Conservation (phyloP, 2,113 vertebrate species). For the Xiphophorus maculatus region DNA sequence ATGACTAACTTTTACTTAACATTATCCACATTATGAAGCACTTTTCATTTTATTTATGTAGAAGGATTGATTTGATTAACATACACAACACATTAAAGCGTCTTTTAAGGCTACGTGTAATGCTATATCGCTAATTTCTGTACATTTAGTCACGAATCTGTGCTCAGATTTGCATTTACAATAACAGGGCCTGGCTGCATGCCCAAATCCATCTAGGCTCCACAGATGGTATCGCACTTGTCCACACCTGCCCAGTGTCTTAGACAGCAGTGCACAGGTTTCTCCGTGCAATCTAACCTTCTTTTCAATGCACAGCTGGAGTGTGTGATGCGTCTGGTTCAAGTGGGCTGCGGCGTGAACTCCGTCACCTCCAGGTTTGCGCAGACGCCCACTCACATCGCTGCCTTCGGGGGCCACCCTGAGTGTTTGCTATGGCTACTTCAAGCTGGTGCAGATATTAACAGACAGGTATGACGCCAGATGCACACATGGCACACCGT, state of each 20-base stretch:
- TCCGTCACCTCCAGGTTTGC: conserved; percentile 91
- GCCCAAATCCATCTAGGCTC: neutral
- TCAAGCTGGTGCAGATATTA: conserved; percentile 94
- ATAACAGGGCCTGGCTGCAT: conserved; percentile 7
- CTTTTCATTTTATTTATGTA: neutral
- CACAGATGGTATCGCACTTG: conserved; percentile 1
- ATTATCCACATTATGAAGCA: neutral
- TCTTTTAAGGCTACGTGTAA: no score
- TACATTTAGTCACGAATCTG: no score
- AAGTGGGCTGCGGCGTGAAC: conserved; percentile 92
- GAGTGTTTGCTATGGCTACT: conserved; percentile 96
- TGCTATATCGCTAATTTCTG: no score
- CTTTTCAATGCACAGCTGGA: conserved; percentile 85
- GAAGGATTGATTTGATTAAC: neutral
- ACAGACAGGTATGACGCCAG: conserved; percentile 87
- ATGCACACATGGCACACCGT: neutral
- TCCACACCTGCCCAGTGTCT: conserved; percentile 14
- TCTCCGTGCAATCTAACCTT: neutral
- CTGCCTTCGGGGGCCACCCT: conserved; percentile 97
- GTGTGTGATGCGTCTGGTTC: conserved; percentile 91
- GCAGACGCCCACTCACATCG: conserved; percentile 97
- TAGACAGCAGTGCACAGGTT: neutral
- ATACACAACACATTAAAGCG: neutral
- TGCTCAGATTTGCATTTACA: no score
- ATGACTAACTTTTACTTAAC: neutral